These are phyloP conservation scores for Apamea monoglypha DNA, from an alignment of 2,888 invertebrate species.

Conservation along the genomic window DNA sequence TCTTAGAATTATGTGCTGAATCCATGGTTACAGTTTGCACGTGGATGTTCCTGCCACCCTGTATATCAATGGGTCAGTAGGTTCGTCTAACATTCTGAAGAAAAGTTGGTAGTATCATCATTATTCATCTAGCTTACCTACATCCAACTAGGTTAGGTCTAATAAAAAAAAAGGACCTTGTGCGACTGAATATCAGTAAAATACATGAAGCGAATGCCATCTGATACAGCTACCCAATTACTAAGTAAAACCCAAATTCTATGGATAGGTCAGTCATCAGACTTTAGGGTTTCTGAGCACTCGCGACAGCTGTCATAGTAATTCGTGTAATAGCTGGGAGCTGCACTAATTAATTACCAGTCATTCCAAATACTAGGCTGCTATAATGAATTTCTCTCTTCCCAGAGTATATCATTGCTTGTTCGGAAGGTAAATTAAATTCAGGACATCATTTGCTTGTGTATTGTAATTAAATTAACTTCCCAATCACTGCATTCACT, in stretches of 20 bases:
- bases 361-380: background rate
- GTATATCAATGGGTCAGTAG: background rate
- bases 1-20: background rate
- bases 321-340: background rate
- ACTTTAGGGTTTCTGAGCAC: background rate
- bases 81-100: background rate
- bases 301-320: background rate
- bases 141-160: background rate
- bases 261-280: too few relatives aligned
- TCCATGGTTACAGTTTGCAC: background rate
- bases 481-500: background rate
- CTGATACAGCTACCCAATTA: background rate
- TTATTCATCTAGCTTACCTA: background rate
- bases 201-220: background rate
- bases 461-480: background rate
- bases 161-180: too few relatives aligned
- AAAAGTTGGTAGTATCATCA: background rate
- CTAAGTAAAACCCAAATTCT: background rate
- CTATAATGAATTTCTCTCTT: background rate
- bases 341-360: background rate
- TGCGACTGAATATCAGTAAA: background rate
- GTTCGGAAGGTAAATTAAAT: background rate
- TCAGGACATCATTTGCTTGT: background rate
- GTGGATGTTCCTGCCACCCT: background rate
- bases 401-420: background rate